Percentiles rank a stretch among this genome's conserved stretches.
phyloP scores from a whole-genome alignment of 2,113 vertebrate species.

The Chascanopsetta lugubris region DNA sequence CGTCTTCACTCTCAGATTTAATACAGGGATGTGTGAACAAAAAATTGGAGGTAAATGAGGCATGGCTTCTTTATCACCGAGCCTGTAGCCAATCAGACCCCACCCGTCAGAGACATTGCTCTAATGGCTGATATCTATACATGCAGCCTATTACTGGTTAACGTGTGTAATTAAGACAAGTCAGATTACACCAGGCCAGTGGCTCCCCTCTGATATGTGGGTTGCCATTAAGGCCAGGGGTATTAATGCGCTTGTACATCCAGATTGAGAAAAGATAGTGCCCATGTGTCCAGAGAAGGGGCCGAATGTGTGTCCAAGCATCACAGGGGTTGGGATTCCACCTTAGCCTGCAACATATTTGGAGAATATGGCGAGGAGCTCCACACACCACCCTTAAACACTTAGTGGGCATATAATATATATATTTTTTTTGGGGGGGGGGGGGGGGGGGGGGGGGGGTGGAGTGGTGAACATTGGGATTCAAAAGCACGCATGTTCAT shows the following conservation, averaged over 20 bases:
- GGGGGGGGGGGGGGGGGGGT: neutral
- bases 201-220: constrained; percentile 65
- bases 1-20: constrained; percentile 74
- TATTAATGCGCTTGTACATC: constrained; percentile 32
- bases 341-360: constrained; percentile 56
- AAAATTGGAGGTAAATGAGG: constrained; percentile 74
- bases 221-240: constrained; percentile 59
- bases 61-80: constrained; percentile 76
- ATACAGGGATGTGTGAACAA: constrained; percentile 74
- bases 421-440: constrained; percentile 9
- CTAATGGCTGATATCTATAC: constrained; percentile 76
- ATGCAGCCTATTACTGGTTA: constrained; percentile 76
- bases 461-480: constrained; percentile 27
- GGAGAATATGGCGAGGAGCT: constrained; percentile 41
- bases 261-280: constrained; percentile 30
- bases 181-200: constrained; percentile 67
- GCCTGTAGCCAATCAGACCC: constrained; percentile 68
- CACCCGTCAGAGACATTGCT: constrained; percentile 62
- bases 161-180: constrained; percentile 77
- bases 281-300: constrained; percentile 25
- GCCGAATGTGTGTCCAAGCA: constrained; percentile 41
- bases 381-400: constrained; percentile 44
- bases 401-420: constrained; percentile 46
- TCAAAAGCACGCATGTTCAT: constrained; percentile 38
- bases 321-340: constrained; percentile 48